These are phyloP conservation scores for Erebia palarica DNA, from an alignment of 2,888 invertebrate species.

Conservation along the genomic window DNA sequence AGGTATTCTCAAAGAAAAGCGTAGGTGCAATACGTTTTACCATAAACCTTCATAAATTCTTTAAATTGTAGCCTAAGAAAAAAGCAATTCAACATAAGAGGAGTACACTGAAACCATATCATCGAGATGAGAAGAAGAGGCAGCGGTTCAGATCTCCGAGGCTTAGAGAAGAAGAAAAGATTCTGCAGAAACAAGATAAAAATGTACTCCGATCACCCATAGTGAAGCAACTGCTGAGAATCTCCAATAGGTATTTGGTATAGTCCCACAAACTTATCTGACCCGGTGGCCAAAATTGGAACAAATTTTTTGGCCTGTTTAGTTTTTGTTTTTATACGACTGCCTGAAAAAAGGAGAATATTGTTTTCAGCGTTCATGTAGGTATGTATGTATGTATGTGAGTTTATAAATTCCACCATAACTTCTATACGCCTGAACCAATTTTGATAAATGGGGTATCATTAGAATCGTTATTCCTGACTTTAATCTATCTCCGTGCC, in stretches of 20 bases:
- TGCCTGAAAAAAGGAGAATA: too few relatives aligned
- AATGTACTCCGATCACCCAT: conserved; percentile 46
- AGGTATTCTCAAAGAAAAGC: too few relatives aligned
- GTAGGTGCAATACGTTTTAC: too few relatives aligned
- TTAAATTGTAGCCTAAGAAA: conserved; percentile 5
- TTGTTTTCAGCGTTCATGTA: too few relatives aligned
- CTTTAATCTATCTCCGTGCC: too few relatives aligned
- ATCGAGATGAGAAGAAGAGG: conserved; percentile 15
- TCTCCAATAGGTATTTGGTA: conserved; percentile 22
- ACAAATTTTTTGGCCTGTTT: too few relatives aligned
- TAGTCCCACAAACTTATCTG: neutral
- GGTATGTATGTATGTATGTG: too few relatives aligned
- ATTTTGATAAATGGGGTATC: too few relatives aligned
- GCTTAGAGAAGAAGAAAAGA: conserved; percentile 12
- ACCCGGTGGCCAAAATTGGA: neutral
- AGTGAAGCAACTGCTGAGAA: conserved; percentile 50
- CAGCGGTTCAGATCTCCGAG: conserved; percentile 8
- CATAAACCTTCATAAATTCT: neutral
- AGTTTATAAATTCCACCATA: too few relatives aligned
- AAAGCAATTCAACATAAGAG: conserved; percentile 15
- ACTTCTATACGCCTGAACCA: too few relatives aligned
- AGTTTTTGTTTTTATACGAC: too few relatives aligned
- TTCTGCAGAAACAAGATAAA: conserved; percentile 8
- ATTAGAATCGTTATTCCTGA: too few relatives aligned
- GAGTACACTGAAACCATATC: conserved; percentile 20